Evolutionary conservation across 2,113 vertebrate species (phyloP).

Genomic region (Anhinga rufa): DNA sequence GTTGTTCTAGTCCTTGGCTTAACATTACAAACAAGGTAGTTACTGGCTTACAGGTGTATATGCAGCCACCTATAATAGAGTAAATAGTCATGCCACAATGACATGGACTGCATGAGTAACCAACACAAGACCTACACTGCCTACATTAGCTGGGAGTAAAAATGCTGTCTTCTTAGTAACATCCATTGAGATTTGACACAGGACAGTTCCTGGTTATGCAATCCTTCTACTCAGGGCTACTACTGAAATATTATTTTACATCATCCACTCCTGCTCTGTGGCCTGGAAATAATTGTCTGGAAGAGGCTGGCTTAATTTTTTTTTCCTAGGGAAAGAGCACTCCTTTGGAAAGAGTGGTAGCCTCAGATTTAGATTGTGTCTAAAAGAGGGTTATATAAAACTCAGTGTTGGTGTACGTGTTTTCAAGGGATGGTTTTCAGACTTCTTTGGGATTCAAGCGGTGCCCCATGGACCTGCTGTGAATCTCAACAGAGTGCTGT

Average conservation of each 20-base stretch:
- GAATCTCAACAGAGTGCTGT: background rate
- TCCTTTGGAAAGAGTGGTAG: background rate
- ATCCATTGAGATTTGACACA: background rate
- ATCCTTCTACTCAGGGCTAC: constrained; percentile 1
- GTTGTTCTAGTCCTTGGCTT: background rate
- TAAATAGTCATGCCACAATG: background rate
- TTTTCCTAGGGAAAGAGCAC: background rate
- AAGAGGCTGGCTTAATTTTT: background rate
- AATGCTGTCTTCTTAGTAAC: background rate
- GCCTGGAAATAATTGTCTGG: constrained; percentile 52
- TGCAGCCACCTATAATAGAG: background rate
- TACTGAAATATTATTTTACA: constrained; percentile 32
- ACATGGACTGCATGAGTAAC: background rate
- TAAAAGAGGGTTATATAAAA: constrained; percentile 22
- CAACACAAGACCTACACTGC: background rate
- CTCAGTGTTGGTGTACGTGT: background rate
- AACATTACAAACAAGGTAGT: background rate
- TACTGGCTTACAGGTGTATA: background rate
- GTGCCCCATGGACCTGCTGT: background rate
- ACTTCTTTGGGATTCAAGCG: background rate
- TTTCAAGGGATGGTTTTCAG: background rate
- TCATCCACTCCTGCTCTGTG: constrained; percentile 36
- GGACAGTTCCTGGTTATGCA: constrained; percentile 20
- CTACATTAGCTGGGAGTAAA: background rate
- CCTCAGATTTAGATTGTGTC: background rate